Conservation (phyloP, 2,888 invertebrate species). For the Epinotia demarniana region DNA sequence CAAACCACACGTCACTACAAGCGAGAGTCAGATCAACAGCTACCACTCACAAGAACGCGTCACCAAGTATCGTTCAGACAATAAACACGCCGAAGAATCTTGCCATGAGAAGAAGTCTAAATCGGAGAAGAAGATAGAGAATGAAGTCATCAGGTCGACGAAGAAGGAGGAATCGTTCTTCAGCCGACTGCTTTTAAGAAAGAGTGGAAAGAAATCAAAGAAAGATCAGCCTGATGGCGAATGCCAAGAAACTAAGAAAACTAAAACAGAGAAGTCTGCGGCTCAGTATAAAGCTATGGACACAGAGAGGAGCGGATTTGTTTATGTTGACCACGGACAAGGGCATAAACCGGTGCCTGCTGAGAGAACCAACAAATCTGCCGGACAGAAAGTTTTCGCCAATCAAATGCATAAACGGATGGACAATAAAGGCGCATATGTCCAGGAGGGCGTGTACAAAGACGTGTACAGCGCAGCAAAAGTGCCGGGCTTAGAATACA, state of each 20-base stretch:
- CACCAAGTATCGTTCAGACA: constrained; percentile 69
- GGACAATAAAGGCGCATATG: constrained; percentile 81
- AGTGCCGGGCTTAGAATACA: constrained; percentile 77
- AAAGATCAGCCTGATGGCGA: constrained; percentile 79
- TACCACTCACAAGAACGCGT: constrained; percentile 71
- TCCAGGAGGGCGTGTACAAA: constrained; percentile 79
- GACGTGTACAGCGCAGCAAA: constrained; percentile 79
- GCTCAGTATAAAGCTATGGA: constrained; percentile 74
- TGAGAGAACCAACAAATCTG: constrained; percentile 76
- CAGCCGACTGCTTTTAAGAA: constrained; percentile 87
- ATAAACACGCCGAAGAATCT: constrained; percentile 77
- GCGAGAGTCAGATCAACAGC: constrained; percentile 58
- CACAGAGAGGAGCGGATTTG: constrained; percentile 60
- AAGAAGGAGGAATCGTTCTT: constrained; percentile 87
- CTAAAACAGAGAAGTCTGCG: constrained; percentile 69
- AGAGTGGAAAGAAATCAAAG: constrained; percentile 89
- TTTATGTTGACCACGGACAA: constrained; percentile 62
- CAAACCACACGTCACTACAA: constrained; percentile 55
- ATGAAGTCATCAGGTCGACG: constrained; percentile 76
- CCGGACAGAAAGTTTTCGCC: constrained; percentile 79
- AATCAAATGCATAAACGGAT: constrained; percentile 82
- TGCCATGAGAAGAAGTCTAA: constrained; percentile 80
- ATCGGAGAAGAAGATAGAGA: constrained; percentile 78
- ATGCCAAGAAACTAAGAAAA: constrained; percentile 69
- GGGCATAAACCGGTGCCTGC: constrained; percentile 73